A percentile compares a stretch with the other conserved stretches of the same genome.
These are phyloP conservation scores for Drosophila greeni DNA, from an alignment of 2,888 invertebrate genomes.

Conservation along the genomic window DNA sequence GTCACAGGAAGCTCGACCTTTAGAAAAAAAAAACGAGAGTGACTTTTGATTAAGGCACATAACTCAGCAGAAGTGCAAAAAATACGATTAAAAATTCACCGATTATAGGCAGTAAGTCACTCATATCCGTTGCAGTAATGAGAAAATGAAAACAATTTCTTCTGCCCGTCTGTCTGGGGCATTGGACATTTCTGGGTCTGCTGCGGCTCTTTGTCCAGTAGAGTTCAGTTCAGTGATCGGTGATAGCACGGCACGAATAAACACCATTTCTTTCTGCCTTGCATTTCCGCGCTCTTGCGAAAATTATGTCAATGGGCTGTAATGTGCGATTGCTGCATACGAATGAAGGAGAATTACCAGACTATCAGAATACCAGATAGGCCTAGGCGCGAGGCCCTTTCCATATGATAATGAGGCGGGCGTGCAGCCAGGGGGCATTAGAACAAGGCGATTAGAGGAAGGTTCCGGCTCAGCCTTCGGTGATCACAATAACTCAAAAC, in stretches of 20 bases:
- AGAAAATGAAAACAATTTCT: slow-evolving; percentile 35
- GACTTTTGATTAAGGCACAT: neutral
- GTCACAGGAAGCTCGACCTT: neutral
- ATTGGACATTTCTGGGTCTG: slow-evolving; percentile 24
- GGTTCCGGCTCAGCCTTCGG: neutral
- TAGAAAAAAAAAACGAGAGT: neutral
- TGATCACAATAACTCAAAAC: slow-evolving; percentile 18
- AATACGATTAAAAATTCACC: neutral
- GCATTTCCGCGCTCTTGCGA: slow-evolving; percentile 40
- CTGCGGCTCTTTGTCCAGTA: slow-evolving; percentile 22
- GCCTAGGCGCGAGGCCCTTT: slow-evolving; percentile 20
- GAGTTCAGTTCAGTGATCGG: slow-evolving; percentile 6
- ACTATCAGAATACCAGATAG: slow-evolving; percentile 22
- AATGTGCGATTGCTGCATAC: slow-evolving; percentile 31
- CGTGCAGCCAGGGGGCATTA: slow-evolving; percentile 17
- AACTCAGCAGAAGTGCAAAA: slow-evolving; percentile 1
- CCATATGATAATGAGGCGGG: slow-evolving; percentile 34
- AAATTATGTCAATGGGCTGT: slow-evolving; percentile 39
- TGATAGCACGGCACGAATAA: slow-evolving; percentile 30
- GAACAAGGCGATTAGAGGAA: slow-evolving; percentile 30
- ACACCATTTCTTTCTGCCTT: slow-evolving; percentile 35
- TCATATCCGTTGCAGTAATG: slow-evolving; percentile 28
- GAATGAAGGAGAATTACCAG: slow-evolving; percentile 4
- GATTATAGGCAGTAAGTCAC: neutral
- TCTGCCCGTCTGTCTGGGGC: slow-evolving; percentile 9